These are phyloP conservation scores for Platorchestia sp. DNA, from an alignment of 1,140 invertebrate species.

Conservation along the genomic window DNA sequence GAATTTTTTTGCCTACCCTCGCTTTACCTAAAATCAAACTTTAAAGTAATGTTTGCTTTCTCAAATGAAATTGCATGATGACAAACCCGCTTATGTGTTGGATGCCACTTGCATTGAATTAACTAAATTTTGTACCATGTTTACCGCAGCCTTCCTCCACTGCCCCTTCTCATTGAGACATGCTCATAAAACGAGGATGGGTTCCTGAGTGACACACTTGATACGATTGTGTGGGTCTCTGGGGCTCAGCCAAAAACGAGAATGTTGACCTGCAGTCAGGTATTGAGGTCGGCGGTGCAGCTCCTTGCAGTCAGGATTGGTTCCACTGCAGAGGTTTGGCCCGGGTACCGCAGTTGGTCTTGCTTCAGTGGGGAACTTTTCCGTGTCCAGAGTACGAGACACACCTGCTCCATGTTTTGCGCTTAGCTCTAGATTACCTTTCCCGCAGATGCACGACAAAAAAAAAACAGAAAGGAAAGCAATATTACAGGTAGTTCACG, in stretches of 20 bases:
- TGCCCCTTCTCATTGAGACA: background rate
- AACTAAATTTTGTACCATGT: background rate
- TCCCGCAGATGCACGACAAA: background rate
- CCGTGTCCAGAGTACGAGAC: background rate
- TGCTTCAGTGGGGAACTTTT: background rate
- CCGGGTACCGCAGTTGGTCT: background rate
- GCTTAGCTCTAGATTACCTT: background rate
- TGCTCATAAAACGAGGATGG: background rate
- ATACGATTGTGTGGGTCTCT: background rate
- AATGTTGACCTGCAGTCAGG: background rate
- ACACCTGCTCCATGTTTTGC: background rate
- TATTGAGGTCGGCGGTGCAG: background rate
- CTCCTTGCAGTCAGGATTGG: background rate
- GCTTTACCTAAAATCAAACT: background rate
- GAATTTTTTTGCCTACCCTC: background rate
- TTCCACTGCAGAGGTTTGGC: background rate
- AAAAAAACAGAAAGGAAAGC: background rate
- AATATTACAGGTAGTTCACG: background rate
- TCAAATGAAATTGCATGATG: background rate
- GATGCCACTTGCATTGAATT: background rate
- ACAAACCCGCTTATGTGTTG: background rate
- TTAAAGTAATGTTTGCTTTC: background rate
- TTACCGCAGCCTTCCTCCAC: background rate
- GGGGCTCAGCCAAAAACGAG: background rate
- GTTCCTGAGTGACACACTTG: background rate